Evolutionary conservation across 2,797 vertebrate genomes (phyloP).

Genomic region (Pelobates cultripes): DNA sequence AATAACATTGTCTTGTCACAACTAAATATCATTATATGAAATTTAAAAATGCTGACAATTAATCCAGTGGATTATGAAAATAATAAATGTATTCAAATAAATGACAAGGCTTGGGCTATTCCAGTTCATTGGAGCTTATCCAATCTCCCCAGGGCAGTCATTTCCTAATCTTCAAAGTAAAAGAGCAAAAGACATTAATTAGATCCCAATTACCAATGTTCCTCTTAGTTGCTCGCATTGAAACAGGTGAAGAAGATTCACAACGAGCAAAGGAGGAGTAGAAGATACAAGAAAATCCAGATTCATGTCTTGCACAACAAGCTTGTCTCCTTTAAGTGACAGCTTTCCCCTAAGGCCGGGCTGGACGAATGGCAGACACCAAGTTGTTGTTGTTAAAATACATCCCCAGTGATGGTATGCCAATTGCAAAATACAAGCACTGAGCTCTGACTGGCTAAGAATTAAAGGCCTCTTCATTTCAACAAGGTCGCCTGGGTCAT

Average conservation of each 20-base stretch:
- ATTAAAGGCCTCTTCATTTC: too few species aligned
- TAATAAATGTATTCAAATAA: slow-evolving; percentile 32
- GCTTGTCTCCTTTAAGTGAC: background rate
- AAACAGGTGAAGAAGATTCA: slow-evolving; percentile 40
- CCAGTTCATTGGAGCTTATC: slow-evolving; percentile 36
- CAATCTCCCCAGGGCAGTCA: slow-evolving; percentile 38
- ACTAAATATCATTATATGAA: too few species aligned
- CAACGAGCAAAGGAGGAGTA: slow-evolving; percentile 32
- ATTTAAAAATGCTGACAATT: background rate
- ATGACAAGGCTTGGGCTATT: slow-evolving; percentile 22
- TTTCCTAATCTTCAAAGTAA: slow-evolving; percentile 47
- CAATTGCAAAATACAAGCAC: too few species aligned
- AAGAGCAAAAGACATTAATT: slow-evolving; percentile 40
- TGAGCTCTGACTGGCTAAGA: too few species aligned
- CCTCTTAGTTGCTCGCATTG: slow-evolving; percentile 26
- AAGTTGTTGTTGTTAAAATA: too few species aligned
- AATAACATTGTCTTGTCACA: too few species aligned
- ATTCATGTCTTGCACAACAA: background rate
- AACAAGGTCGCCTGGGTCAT: too few species aligned
- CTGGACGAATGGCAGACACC: background rate
- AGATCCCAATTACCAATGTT: slow-evolving; percentile 57
- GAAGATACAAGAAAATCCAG: slow-evolving; percentile 4
- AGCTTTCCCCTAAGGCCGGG: background rate
- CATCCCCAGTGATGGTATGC: too few species aligned
- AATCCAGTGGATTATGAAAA: slow-evolving; percentile 25